These are phyloP conservation scores for Lepidurus apus DNA, from an alignment of 1,140 invertebrate species.

Conservation along the genomic window DNA sequence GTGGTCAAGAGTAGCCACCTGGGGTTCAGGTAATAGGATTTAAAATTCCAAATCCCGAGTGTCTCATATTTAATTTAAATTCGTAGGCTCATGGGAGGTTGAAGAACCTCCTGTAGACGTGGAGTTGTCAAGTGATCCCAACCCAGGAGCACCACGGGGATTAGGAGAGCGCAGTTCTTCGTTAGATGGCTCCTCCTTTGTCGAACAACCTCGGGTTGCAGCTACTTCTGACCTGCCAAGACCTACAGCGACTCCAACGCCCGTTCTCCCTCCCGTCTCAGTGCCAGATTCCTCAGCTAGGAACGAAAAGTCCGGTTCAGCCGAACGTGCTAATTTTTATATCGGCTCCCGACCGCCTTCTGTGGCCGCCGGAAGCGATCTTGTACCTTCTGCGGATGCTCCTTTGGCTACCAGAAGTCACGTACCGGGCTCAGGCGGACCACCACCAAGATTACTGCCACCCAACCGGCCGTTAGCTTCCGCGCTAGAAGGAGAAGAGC, in stretches of 20 bases:
- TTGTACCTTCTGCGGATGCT: not conserved
- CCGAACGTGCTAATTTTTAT: constrained; percentile 22
- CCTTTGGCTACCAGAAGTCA: not conserved
- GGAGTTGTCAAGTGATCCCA: not conserved
- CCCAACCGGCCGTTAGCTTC: not conserved
- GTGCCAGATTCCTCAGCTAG: not conserved
- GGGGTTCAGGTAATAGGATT: constrained; percentile 21
- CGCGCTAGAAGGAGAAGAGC: not conserved
- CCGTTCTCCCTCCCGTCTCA: not conserved
- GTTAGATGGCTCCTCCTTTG: constrained; percentile 27
- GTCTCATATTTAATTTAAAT: not conserved
- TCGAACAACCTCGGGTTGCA: constrained; percentile 11
- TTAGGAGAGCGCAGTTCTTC: constrained; percentile 30
- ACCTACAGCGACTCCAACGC: not conserved
- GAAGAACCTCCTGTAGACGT: constrained; percentile 12
- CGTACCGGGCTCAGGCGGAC: not conserved
- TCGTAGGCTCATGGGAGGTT: not conserved
- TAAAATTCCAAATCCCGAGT: not conserved
- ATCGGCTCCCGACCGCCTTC: constrained; percentile 26
- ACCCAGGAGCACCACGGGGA: not conserved
- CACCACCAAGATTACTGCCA: not conserved
- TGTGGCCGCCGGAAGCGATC: not conserved
- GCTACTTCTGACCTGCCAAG: not conserved
- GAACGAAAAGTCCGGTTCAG: not conserved
- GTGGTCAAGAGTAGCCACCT: constrained; percentile 27